phyloP scores from a whole-genome alignment of 2,888 invertebrate species.

The Drosophila buzzatii region DNA sequence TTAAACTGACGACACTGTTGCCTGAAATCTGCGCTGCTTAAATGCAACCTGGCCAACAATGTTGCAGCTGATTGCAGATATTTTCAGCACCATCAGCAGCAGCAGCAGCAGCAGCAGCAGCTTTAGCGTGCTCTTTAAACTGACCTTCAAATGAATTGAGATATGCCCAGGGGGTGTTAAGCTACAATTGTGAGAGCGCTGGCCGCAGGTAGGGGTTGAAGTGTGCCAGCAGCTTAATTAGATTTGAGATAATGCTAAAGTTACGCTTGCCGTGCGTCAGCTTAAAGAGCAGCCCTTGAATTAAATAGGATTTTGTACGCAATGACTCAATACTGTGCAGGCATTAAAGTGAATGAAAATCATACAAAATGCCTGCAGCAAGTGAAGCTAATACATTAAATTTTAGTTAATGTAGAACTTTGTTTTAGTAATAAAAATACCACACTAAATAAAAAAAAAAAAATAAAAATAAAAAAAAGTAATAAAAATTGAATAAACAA shows the following conservation, averaged over 20 bases:
- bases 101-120: not conserved
- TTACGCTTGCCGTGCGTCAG: slow-evolving; percentile 47
- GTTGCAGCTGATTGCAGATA: slow-evolving; percentile 60
- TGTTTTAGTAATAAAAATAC: not conserved
- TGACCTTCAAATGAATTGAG: slow-evolving; percentile 61
- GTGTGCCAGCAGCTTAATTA: slow-evolving; percentile 59
- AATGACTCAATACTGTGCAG: not conserved
- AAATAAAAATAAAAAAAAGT: no score
- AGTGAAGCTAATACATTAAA: not conserved
- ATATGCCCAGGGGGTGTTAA: not conserved
- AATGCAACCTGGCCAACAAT: slow-evolving; percentile 71
- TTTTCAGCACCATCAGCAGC: not conserved
- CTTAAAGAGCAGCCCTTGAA: slow-evolving; percentile 37
- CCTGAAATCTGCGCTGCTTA: slow-evolving; percentile 65
- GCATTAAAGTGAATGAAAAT: not conserved
- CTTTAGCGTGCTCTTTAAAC: slow-evolving; percentile 36
- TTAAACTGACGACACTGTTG: slow-evolving; percentile 76
- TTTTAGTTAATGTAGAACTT: no score
- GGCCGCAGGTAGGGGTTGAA: not conserved
- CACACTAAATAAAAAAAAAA: no score
- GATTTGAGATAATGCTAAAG: slow-evolving; percentile 58
- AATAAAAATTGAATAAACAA: not conserved
- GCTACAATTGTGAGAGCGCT: not conserved
- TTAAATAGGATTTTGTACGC: not conserved
- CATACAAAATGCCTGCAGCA: not conserved